A percentile compares a stretch with the other conserved stretches of the same genome.
phyloP scores from a whole-genome alignment of 2,888 invertebrate genomes.

The Nemurella pictetii region DNA sequence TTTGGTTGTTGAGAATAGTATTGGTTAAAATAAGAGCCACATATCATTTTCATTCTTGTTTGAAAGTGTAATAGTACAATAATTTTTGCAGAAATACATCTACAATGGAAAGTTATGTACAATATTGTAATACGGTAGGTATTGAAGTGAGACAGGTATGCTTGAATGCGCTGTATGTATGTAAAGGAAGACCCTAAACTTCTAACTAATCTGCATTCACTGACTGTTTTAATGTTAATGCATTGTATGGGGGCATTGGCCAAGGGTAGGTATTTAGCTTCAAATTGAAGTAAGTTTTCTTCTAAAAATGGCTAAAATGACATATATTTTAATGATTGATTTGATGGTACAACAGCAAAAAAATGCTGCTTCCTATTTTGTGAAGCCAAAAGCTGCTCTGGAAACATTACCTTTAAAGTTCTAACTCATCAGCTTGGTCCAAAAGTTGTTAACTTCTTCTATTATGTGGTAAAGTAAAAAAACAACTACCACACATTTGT shows the following conservation, averaged over 20 bases:
- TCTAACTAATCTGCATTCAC: constrained; percentile 38
- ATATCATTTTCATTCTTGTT: constrained; percentile 3
- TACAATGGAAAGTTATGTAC: constrained; percentile 40
- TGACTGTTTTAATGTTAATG: constrained; percentile 26
- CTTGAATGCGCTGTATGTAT: constrained; percentile 41
- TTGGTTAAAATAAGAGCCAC: not conserved
- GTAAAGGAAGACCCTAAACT: constrained; percentile 42
- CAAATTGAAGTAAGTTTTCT: constrained; percentile 20
- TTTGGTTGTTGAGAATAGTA: not conserved
- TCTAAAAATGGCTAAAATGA: constrained; percentile 26
- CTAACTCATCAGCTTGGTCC: constrained; percentile 39
- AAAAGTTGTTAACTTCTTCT: constrained; percentile 29
- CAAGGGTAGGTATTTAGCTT: constrained; percentile 22
- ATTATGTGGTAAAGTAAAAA: constrained; percentile 2
- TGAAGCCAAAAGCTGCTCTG: constrained; percentile 39
- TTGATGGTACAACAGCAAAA: constrained; percentile 30
- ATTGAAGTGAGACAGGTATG: constrained; percentile 40
- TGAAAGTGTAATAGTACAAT: constrained; percentile 41
- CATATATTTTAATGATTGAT: constrained; percentile 27
- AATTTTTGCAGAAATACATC: constrained; percentile 42
- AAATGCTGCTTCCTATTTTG: constrained; percentile 32
- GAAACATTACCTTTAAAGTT: constrained; percentile 25
- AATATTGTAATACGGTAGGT: constrained; percentile 37
- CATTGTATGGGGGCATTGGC: constrained; percentile 36
- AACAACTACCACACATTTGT: not conserved